Percentiles rank a stretch among this genome's conserved stretches.
phyloP scores from a whole-genome alignment of 2,888 invertebrate species.

The Leucoptera coffeella region DNA sequence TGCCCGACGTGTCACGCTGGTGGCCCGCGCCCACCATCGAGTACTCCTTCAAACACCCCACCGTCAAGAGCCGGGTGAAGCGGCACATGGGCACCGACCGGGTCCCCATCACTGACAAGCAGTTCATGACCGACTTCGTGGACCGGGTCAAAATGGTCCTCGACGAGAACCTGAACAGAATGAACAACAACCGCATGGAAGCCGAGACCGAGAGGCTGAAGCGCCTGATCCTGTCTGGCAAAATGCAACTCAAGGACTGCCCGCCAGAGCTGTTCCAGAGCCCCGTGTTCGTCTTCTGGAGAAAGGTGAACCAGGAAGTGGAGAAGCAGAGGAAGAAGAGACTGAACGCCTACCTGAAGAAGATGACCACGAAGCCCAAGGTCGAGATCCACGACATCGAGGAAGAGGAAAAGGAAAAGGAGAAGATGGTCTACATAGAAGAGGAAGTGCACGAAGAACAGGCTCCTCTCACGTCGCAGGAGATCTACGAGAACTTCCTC shows the following conservation, averaged over 20 bases:
- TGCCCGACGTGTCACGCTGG: no score
- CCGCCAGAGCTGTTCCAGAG: slow-evolving; percentile 60
- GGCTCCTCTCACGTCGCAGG: no score
- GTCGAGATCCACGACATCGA: slow-evolving; percentile 20
- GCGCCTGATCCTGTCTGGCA: slow-evolving; percentile 59
- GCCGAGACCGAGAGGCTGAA: slow-evolving; percentile 65
- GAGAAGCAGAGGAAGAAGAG: slow-evolving; percentile 37
- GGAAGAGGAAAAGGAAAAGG: slow-evolving; percentile 34
- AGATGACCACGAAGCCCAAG: slow-evolving; percentile 29
- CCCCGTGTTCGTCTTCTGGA: slow-evolving; percentile 63
- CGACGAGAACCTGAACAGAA: no score
- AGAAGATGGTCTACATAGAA: no score
- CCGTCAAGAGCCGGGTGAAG: no score
- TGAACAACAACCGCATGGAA: no score
- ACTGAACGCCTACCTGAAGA: slow-evolving; percentile 37
- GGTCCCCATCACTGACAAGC: no score
- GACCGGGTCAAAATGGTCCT: no score
- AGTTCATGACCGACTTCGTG: no score
- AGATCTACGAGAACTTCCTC: slow-evolving; percentile 26
- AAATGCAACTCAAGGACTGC: slow-evolving; percentile 60
- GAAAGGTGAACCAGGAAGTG: slow-evolving; percentile 47
- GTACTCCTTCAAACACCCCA: no score
- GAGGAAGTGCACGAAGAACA: slow-evolving; percentile 26
- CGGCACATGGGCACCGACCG: no score
- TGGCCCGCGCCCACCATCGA: no score